Conservation (phyloP, 2,888 invertebrate genomes). For the Agonopterix arenella region DNA sequence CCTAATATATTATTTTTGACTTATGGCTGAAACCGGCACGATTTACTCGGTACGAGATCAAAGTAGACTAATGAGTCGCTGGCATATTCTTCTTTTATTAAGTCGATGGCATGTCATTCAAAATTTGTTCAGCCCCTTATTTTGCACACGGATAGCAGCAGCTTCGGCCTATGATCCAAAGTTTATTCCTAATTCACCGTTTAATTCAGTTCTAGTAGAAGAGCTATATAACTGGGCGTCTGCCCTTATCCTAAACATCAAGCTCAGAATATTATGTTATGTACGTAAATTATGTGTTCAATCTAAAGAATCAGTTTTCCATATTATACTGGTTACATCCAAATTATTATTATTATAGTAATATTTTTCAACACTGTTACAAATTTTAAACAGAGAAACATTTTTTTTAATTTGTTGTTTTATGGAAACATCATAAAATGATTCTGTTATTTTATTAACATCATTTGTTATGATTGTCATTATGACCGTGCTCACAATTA, state of each 20-base stretch:
- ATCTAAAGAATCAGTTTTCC: slow-evolving; percentile 39
- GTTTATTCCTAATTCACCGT: too few species aligned
- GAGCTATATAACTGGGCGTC: too few species aligned
- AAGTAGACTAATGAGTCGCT: too few species aligned
- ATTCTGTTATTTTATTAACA: not conserved
- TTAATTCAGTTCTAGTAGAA: too few species aligned
- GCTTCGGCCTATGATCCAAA: too few species aligned
- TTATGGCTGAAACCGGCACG: too few species aligned
- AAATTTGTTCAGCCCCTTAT: too few species aligned
- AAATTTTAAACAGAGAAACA: slow-evolving; percentile 42
- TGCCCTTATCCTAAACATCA: slow-evolving; percentile 22
- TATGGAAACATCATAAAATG: not conserved
- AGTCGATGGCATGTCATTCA: too few species aligned
- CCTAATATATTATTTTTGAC: too few species aligned
- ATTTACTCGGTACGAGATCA: too few species aligned
- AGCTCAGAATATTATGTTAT: slow-evolving; percentile 29
- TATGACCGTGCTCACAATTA: not conserved
- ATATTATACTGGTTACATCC: slow-evolving; percentile 40
- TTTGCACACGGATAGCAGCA: too few species aligned
- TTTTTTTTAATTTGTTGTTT: slow-evolving; percentile 20
- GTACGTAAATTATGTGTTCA: slow-evolving; percentile 64
- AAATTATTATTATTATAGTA: slow-evolving; percentile 22
- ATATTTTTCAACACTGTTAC: slow-evolving; percentile 34
- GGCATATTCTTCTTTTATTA: too few species aligned
- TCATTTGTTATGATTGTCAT: not conserved